Evolutionary conservation across 2,888 invertebrate genomes (phyloP).

Genomic region (Nemotelus nigrinus): DNA sequence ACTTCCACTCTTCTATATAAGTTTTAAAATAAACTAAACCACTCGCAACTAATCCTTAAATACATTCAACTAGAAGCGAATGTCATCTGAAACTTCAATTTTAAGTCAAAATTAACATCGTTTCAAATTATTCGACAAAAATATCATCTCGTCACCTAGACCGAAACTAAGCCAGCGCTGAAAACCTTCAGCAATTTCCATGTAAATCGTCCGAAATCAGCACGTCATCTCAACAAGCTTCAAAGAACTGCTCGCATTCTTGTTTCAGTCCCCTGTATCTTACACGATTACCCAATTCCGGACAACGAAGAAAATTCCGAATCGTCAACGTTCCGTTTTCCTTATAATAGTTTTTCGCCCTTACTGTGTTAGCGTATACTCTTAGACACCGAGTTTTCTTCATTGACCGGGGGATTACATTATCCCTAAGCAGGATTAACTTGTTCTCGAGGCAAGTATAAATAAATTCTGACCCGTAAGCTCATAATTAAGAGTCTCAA

Average conservation of each 20-base stretch:
- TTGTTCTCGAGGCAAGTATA: conserved; percentile 39
- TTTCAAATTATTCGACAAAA: conserved; percentile 29
- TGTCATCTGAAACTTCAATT: conserved; percentile 23
- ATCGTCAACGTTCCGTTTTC: neutral
- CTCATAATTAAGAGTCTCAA: conserved; percentile 40
- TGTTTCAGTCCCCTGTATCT: neutral
- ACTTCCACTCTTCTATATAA: too few species aligned
- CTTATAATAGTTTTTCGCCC: neutral
- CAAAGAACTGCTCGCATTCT: neutral
- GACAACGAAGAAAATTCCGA: neutral
- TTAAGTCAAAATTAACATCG: conserved; percentile 35
- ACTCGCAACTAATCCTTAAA: conserved; percentile 32
- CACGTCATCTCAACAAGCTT: conserved; percentile 31
- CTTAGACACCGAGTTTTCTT: conserved; percentile 31
- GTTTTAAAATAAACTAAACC: conserved; percentile 14
- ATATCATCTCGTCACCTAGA: conserved; percentile 31
- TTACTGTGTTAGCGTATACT: neutral
- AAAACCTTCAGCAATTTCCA: conserved; percentile 34
- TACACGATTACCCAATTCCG: neutral
- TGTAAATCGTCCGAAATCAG: conserved; percentile 39
- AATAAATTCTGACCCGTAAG: conserved; percentile 41
- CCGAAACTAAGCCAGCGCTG: conserved; percentile 18
- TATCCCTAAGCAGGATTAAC: conserved; percentile 41
- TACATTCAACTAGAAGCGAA: conserved; percentile 21
- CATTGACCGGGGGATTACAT: conserved; percentile 41